Evolutionary conservation across 1,140 invertebrate genomes (phyloP).

Genomic region (Arctopsyche grandis): DNA sequence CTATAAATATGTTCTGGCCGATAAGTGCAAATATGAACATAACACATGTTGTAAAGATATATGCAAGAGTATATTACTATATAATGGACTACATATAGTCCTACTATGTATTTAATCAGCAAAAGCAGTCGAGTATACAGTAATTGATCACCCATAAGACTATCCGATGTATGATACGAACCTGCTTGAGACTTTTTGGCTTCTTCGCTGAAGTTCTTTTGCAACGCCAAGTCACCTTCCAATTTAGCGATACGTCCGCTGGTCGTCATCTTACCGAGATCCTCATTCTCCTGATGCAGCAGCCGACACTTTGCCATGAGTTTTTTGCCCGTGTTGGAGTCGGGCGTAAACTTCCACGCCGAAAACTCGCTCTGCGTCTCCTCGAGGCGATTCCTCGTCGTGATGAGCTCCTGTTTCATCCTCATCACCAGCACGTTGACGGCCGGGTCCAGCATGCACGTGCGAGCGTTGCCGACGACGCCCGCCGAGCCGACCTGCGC

Average conservation of each 20-base stretch:
- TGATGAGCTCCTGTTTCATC: slow-evolving; percentile 90
- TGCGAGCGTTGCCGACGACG: slow-evolving; percentile 71
- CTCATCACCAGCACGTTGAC: slow-evolving; percentile 94
- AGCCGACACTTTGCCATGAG: slow-evolving; percentile 97
- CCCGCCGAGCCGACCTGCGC: slow-evolving; percentile 79
- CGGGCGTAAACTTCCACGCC: slow-evolving; percentile 99
- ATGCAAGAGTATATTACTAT: too few relatives aligned
- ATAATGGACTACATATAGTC: background rate
- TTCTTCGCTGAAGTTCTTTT: slow-evolving; percentile 96
- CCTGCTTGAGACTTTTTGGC: slow-evolving; percentile 97
- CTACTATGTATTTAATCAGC: too few relatives aligned
- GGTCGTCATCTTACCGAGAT: slow-evolving; percentile 94
- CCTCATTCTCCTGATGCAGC: slow-evolving; percentile 98
- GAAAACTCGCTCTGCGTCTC: slow-evolving; percentile 97
- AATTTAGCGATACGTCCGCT: slow-evolving; percentile 95
- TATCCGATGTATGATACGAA: slow-evolving; percentile 60
- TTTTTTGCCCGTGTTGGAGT: slow-evolving; percentile 97
- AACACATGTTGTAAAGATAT: too few relatives aligned
- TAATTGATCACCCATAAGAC: background rate
- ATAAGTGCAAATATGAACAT: too few relatives aligned
- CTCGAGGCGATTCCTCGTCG: slow-evolving; percentile 90
- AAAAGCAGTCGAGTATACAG: too few relatives aligned
- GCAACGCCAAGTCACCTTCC: slow-evolving; percentile 93
- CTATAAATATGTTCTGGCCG: too few relatives aligned
- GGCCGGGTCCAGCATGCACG: slow-evolving; percentile 91